A percentile compares a stretch with the other conserved stretches of the same genome.
phyloP scores from a whole-genome alignment of 2,797 vertebrate genomes.

The Nasua narica region DNA sequence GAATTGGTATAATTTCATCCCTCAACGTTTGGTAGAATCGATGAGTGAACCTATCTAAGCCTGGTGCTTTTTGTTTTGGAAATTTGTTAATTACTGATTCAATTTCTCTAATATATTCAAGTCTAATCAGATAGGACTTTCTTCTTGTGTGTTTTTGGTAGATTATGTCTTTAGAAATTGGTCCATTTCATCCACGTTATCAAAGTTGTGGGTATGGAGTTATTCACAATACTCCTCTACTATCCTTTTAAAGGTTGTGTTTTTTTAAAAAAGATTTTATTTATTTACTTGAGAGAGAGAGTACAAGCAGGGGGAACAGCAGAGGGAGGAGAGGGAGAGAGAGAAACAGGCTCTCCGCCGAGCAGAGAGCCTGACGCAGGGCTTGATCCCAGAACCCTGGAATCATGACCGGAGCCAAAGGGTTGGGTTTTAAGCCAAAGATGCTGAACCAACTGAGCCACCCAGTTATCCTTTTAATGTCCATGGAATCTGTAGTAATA shows the following conservation, averaged over 20 bases:
- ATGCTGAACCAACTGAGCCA: no score
- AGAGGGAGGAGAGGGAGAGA: no score
- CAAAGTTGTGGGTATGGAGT: not conserved
- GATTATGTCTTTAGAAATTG: not conserved
- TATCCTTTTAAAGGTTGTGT: not conserved
- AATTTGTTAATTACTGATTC: not conserved
- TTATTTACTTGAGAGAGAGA: no score
- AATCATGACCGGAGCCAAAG: no score
- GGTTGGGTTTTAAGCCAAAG: no score
- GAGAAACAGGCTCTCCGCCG: no score
- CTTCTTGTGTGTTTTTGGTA: not conserved
- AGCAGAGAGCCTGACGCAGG: no score
- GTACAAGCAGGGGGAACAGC: no score
- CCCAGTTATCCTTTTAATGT: not conserved
- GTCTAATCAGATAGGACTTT: not conserved
- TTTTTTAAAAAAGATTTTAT: no score
- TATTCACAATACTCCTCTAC: not conserved
- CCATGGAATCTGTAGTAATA: not conserved
- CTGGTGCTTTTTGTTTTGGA: not conserved
- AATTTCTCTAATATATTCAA: not conserved
- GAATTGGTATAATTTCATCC: not conserved
- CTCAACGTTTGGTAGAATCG: not conserved
- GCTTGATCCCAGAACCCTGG: no score
- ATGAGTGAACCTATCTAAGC: not conserved
- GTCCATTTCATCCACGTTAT: not conserved